phyloP scores from a whole-genome alignment of 2,797 vertebrate species.

The Fratercula arctica region DNA sequence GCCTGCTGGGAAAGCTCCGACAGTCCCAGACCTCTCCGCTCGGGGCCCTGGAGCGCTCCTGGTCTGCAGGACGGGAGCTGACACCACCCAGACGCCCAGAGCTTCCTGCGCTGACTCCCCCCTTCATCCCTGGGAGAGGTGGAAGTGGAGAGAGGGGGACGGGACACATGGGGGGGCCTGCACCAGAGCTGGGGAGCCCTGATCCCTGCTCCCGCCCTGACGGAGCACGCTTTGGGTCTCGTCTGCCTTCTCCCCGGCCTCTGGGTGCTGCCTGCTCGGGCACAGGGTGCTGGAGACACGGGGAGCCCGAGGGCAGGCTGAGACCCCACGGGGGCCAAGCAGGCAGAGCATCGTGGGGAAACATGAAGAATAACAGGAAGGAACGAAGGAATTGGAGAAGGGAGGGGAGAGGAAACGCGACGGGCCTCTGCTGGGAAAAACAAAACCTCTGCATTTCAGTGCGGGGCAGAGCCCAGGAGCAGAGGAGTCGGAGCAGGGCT shows the following conservation, averaged over 20 bases:
- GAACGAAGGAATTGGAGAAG: neutral
- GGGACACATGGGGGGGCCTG: neutral
- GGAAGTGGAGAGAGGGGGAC: neutral
- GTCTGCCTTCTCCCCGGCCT: neutral
- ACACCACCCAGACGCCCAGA: neutral
- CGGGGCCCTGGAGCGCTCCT: neutral
- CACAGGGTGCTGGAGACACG: neutral
- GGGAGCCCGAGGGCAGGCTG: neutral
- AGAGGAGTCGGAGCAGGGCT: neutral
- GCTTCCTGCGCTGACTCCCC: neutral
- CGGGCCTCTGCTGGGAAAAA: neutral
- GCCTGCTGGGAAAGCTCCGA: neutral
- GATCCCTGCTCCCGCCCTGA: fast-evolving
- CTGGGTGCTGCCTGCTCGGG: neutral
- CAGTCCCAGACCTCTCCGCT: neutral
- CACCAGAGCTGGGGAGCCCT: no score
- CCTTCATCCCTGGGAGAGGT: neutral
- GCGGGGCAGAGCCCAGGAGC: neutral
- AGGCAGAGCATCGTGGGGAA: neutral
- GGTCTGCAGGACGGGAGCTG: neutral
- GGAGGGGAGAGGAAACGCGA: neutral
- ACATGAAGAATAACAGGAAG: neutral
- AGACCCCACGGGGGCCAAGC: neutral
- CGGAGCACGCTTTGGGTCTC: fast-evolving
- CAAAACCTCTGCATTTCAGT: neutral